Percentiles rank a stretch among this genome's conserved stretches.
Evolutionary conservation across 2,797 vertebrate genomes (phyloP).

Genomic region (Antrozous pallidus): DNA sequence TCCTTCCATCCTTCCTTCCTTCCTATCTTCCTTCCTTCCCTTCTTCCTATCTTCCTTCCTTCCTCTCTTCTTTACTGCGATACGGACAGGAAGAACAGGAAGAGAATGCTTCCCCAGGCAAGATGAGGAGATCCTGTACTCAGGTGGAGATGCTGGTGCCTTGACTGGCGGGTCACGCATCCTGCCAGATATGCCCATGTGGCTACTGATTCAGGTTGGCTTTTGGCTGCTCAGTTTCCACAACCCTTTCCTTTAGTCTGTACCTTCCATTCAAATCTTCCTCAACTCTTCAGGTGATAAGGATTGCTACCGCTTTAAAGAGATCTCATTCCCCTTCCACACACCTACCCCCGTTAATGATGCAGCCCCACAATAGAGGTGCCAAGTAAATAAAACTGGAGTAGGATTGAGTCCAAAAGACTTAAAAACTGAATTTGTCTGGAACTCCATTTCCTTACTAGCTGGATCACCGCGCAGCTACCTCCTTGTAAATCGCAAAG

Average conservation of each 20-base stretch:
- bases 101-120: background rate
- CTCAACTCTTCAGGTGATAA: background rate
- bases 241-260: background rate
- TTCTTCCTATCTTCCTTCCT: too few relatives aligned
- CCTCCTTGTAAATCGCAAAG: background rate
- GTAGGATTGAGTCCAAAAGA: background rate
- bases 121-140: accelerated
- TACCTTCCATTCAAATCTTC: background rate
- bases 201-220: background rate
- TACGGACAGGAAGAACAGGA: background rate
- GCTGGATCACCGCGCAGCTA: background rate
- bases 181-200: background rate
- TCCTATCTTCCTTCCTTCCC: too few relatives aligned
- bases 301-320: background rate
- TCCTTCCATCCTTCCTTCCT: too few relatives aligned
- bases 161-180: background rate
- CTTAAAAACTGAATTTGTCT: background rate
- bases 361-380: background rate
- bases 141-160: background rate
- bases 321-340: background rate
- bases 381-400: background rate
- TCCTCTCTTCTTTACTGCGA: background rate
- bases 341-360: background rate
- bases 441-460: background rate
- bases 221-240: background rate